Evolutionary conservation across 2,888 invertebrate species (phyloP), one percentile per base, ranked within the genome.

Genomic region (Spisula subtruncata): DNA sequence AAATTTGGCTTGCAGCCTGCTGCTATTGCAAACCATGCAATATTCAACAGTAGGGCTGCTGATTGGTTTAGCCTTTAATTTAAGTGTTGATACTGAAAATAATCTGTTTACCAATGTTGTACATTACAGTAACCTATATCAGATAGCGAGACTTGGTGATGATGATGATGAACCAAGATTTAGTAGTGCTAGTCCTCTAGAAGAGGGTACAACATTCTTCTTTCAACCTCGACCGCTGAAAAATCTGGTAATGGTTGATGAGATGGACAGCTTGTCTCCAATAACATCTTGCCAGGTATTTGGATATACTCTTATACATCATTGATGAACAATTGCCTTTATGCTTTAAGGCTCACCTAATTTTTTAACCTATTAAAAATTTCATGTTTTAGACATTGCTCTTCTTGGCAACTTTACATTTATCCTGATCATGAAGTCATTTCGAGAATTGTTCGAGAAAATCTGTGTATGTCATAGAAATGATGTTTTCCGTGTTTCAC

Each of bases 121-220:
- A 4, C 29, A 20, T 56, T 97, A 97, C 97, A 99, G 99, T 97
- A 99, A 98, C 96, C 97, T 99, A 29, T 99, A 99, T 96, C 99
- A 99, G 97, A 99, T 99, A 96, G 99, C 99, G n/a, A 99, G 99
- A 97, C 97, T 99, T 94, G 99, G 99, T 71, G 99, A 99, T 97
- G 99, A 99, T 96, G 99, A 99, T 96, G 99, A 99, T 96, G 99
- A 99, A 96, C 98, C 99, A 0, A 99, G 99, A 96, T 99, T 99
- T 96, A 99, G 99, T 97, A 99, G 99, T 25, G 99, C 99, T 0
- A 99, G 99, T 98, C 99, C 99, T 0, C 97, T 99, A 81, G 99
- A 99, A 97, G 99, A 99, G 97, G 99, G 99, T 12, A 99, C 99
- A 96, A 99, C 99, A 0, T 99, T 99, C 97, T 99, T 99, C 97